These are phyloP conservation scores for Heterocephalus glaber DNA, from an alignment of 2,113 vertebrate genomes.

Conservation along the genomic window DNA sequence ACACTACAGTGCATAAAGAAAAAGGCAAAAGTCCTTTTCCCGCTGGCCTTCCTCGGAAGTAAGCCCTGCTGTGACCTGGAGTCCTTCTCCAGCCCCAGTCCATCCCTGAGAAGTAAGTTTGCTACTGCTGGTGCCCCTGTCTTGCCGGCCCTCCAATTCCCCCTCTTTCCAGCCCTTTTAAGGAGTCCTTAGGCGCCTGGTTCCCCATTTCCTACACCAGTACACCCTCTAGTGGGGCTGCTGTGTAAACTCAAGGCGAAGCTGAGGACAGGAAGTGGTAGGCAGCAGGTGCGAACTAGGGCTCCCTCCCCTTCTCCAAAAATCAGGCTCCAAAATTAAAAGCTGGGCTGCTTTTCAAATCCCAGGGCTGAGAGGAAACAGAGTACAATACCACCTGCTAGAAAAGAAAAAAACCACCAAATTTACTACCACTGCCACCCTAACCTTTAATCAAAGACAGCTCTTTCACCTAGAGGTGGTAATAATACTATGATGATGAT, in stretches of 20 bases:
- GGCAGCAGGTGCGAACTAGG: fast-evolving
- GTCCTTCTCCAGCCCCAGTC: not conserved
- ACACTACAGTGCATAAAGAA: not conserved
- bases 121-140: not conserved
- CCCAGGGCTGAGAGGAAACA: not conserved
- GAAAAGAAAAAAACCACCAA: not conserved
- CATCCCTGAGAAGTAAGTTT: not conserved
- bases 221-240: conserved; percentile 70
- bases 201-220: conserved; percentile 26
- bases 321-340: not conserved
- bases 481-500: too few relatives aligned
- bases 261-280: not conserved
- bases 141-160: fast-evolving
- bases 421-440: not conserved
- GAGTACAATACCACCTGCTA: not conserved
- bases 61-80: not conserved
- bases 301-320: fast-evolving
- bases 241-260: not conserved
- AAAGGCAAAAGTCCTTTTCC: not conserved
- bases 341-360: not conserved
- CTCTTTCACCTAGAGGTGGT: not conserved
- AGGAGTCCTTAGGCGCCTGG: not conserved
- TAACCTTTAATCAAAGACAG: not conserved
- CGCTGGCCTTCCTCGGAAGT: not conserved
- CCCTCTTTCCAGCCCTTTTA: not conserved